A percentile compares a stretch with the other conserved stretches of the same genome.
These are phyloP conservation scores for Salvelinus sp. DNA, from an alignment of 2,113 vertebrate genomes.

Conservation along the genomic window DNA sequence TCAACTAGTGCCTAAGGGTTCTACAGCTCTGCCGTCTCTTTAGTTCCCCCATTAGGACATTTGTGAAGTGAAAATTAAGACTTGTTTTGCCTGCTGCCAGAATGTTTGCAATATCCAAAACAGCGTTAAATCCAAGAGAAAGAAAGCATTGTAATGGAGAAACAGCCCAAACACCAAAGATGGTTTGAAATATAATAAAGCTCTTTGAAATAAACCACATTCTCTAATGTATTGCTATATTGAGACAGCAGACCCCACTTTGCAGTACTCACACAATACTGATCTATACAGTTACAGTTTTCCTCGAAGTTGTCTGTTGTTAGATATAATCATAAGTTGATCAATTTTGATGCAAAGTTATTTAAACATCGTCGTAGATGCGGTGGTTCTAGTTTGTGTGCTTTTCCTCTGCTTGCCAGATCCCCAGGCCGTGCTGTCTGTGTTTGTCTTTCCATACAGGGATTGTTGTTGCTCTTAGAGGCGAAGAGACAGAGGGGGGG, in stretches of 20 bases:
- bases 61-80: slow-evolving; percentile 80
- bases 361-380: slow-evolving; percentile 37
- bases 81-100: slow-evolving; percentile 61
- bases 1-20: slow-evolving; percentile 25
- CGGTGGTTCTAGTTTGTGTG: slow-evolving; percentile 39
- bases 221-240: neutral
- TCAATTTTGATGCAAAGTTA: slow-evolving; percentile 54
- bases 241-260: neutral
- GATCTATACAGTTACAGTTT: neutral
- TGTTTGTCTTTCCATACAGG: slow-evolving; percentile 54
- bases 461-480: slow-evolving; percentile 40
- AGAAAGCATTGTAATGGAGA: too few relatives aligned
- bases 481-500: slow-evolving; percentile 26
- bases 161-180: neutral
- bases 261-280: neutral
- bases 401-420: slow-evolving; percentile 43
- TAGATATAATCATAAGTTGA: slow-evolving; percentile 11
- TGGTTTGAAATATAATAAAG: slow-evolving; percentile 25
- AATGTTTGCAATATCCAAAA: slow-evolving; percentile 27
- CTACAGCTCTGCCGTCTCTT: slow-evolving; percentile 74
- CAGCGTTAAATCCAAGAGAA: too few relatives aligned
- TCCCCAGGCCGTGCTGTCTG: slow-evolving; percentile 65
- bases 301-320: neutral
- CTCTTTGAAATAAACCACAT: slow-evolving; percentile 19
- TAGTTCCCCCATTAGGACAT: slow-evolving; percentile 85